Percentiles rank a stretch among this genome's conserved stretches.
phyloP scores from a whole-genome alignment of 2,888 invertebrate genomes.

The Rhagonycha lutea region DNA sequence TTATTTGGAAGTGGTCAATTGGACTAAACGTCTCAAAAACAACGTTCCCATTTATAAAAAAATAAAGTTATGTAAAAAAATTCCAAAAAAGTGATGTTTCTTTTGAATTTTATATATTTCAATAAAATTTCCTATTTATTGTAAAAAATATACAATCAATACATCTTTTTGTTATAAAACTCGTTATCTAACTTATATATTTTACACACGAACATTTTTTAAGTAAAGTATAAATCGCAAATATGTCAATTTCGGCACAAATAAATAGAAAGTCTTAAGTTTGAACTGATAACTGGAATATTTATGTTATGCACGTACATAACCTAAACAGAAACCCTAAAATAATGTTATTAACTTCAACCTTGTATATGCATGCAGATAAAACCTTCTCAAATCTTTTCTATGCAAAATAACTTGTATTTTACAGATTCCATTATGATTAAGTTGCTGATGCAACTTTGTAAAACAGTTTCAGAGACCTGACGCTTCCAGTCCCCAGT shows the following conservation, averaged over 20 bases:
- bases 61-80: neutral
- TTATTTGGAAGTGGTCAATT: neutral
- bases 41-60: neutral
- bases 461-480: neutral
- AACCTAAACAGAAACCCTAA: neutral
- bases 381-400: constrained; percentile 1
- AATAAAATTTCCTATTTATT: neutral
- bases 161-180: constrained; percentile 1
- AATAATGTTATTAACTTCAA: constrained; percentile 9
- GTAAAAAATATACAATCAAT: neutral
- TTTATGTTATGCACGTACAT: neutral
- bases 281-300: neutral
- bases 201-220: neutral
- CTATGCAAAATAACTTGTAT: neutral
- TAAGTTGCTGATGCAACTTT: neutral
- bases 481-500: neutral
- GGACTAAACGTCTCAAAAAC: neutral
- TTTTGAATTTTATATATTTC: neutral
- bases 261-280: neutral
- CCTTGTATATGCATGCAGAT: constrained; percentile 10
- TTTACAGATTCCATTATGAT: neutral
- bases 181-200: neutral
- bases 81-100: neutral
- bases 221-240: neutral
- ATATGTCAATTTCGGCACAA: neutral